Percentiles rank a stretch among this genome's conserved stretches.
These are phyloP conservation scores for Drosophila paulistorum DNA, from an alignment of 1,140 invertebrate species.

Conservation along the genomic window DNA sequence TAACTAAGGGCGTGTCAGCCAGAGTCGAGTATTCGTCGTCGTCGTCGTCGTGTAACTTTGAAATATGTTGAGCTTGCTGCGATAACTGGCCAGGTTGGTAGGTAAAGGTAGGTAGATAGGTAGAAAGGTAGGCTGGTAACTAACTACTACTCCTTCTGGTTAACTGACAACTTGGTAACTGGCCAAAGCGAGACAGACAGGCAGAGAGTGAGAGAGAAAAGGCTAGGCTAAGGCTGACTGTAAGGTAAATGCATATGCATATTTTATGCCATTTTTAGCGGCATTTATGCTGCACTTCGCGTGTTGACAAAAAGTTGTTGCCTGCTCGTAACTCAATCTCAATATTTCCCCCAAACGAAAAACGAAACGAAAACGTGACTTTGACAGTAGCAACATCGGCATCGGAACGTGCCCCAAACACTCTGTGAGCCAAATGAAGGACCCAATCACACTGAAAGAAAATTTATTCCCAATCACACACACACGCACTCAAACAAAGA, in stretches of 20 bases:
- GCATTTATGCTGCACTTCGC: conserved; percentile 77
- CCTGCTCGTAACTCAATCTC: conserved; percentile 79
- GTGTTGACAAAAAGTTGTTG: conserved; percentile 79
- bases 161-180: conserved; percentile 34
- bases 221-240: conserved; percentile 1
- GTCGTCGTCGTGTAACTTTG: conserved; percentile 71
- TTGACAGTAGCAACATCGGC: conserved; percentile 68
- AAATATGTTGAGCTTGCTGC: conserved; percentile 75
- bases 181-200: conserved; percentile 15
- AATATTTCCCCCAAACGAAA: conserved; percentile 54
- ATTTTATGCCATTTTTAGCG: conserved; percentile 78
- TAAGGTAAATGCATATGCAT: conserved; percentile 71
- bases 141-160: conserved; percentile 25
- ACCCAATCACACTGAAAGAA: conserved; percentile 25
- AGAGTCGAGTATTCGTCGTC: conserved; percentile 39
- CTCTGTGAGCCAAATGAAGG: conserved; percentile 41
- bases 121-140: conserved; percentile 38
- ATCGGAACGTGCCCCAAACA: conserved; percentile 27
- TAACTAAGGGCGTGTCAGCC: conserved; percentile 77
- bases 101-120: conserved; percentile 39
- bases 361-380: conserved; percentile 67
- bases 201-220: background rate
- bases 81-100: conserved; percentile 77
- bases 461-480: conserved; percentile 13
- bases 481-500: conserved; percentile 23